These are phyloP conservation scores for Oligia fasciuncula DNA, from an alignment of 2,888 invertebrate species.

Conservation along the genomic window DNA sequence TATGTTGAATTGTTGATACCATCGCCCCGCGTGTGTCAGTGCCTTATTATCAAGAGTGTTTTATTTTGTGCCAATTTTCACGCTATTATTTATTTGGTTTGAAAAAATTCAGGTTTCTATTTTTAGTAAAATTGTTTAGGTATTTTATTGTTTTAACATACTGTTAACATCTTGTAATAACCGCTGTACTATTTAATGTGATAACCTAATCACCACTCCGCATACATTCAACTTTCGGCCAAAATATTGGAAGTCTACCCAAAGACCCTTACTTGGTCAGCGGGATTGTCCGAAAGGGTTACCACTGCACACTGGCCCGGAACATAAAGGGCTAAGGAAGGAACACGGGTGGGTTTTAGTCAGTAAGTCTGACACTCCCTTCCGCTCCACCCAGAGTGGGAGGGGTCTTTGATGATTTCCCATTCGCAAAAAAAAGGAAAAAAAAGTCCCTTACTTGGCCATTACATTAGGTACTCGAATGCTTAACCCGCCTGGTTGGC, in stretches of 20 bases:
- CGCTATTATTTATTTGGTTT: background rate
- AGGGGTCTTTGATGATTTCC: too few relatives aligned
- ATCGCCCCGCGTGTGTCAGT: background rate
- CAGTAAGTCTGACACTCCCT: too few relatives aligned
- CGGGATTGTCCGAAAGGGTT: too few relatives aligned
- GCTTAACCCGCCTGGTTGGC: background rate
- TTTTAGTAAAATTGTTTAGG: background rate
- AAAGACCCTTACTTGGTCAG: background rate
- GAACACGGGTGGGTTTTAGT: too few relatives aligned
- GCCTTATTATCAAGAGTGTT: background rate
- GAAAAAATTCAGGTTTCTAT: background rate
- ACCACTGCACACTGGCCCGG: too few relatives aligned
- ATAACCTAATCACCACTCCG: too few relatives aligned
- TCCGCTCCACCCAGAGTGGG: too few relatives aligned
- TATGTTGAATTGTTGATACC: background rate
- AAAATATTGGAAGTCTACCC: background rate
- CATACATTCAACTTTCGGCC: background rate
- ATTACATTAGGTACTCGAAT: constrained; percentile 2
- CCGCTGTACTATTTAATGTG: background rate
- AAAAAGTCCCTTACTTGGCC: background rate
- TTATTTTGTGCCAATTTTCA: background rate
- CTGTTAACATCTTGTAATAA: too few relatives aligned
- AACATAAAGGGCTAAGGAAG: too few relatives aligned
- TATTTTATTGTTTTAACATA: background rate
- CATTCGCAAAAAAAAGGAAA: too few relatives aligned